Conservation (phyloP, 2,113 vertebrate species). For the Heterocephalus glaber region DNA sequence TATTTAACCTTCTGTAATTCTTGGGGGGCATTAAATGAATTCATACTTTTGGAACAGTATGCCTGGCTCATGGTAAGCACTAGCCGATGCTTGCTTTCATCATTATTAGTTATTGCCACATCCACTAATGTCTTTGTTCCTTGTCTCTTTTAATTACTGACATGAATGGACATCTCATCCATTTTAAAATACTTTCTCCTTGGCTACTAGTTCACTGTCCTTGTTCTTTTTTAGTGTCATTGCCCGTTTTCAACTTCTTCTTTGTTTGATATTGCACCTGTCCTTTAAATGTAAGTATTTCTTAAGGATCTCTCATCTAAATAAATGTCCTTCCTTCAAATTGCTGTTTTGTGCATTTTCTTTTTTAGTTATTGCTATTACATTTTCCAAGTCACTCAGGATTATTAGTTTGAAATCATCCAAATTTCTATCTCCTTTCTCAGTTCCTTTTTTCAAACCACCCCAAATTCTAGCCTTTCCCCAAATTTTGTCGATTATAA, state of each 20-base stretch:
- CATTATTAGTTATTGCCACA: background rate
- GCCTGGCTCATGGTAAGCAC: background rate
- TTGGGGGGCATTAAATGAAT: background rate
- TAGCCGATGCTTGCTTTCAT: background rate
- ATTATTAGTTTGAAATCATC: background rate
- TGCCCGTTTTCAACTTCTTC: background rate
- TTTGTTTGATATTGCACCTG: background rate
- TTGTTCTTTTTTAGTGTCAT: background rate
- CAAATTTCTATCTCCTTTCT: background rate
- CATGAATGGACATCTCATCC: background rate
- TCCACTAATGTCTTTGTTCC: background rate
- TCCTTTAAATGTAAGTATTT: conserved; percentile 8
- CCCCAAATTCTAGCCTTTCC: background rate
- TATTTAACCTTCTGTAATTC: background rate
- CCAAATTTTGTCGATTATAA: background rate
- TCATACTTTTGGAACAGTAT: background rate
- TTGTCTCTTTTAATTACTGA: background rate
- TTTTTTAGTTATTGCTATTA: background rate
- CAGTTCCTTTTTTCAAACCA: background rate
- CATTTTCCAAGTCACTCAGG: background rate
- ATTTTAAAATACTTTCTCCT: background rate
- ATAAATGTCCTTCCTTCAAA: background rate
- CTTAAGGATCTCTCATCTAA: background rate
- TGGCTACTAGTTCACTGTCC: background rate
- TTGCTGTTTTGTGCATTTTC: background rate